Percentiles rank a stretch among this genome's conserved stretches.
phyloP scores from a whole-genome alignment of 2,888 invertebrate genomes.

The Chrysomela aeneicollis region DNA sequence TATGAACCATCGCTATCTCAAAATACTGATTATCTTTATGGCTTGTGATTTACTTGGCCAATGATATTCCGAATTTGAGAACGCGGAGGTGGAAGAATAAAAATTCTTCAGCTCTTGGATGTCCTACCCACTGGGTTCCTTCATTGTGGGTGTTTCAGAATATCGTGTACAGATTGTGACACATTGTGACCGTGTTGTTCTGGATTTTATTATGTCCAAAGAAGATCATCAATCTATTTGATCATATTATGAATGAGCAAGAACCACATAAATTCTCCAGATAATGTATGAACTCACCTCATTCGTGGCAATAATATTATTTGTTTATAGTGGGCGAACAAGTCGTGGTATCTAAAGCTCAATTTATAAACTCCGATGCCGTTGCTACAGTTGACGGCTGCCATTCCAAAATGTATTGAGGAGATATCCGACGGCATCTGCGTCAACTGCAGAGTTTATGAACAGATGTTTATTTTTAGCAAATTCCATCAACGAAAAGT shows the following conservation, averaged over 20 bases:
- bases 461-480: too few species aligned
- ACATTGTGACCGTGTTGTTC: neutral
- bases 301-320: too few species aligned
- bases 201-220: neutral
- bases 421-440: too few species aligned
- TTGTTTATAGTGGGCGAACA: too few species aligned
- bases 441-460: too few species aligned
- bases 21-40: too few species aligned
- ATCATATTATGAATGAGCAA: neutral
- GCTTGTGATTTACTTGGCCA: neutral
- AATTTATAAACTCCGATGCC: too few species aligned
- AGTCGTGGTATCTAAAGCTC: too few species aligned
- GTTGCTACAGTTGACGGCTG: too few species aligned
- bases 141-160: neutral
- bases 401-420: too few species aligned
- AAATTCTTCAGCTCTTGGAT: neutral
- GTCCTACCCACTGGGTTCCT: neutral
- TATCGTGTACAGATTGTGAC: conserved; percentile 3
- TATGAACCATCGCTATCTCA: too few species aligned
- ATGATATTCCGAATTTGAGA: neutral
- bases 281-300: neutral
- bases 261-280: neutral
- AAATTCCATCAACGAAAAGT: too few species aligned
- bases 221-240: neutral
- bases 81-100: neutral